Conservation (phyloP, 2,888 invertebrate species). For the Cheilosia vulpina region DNA sequence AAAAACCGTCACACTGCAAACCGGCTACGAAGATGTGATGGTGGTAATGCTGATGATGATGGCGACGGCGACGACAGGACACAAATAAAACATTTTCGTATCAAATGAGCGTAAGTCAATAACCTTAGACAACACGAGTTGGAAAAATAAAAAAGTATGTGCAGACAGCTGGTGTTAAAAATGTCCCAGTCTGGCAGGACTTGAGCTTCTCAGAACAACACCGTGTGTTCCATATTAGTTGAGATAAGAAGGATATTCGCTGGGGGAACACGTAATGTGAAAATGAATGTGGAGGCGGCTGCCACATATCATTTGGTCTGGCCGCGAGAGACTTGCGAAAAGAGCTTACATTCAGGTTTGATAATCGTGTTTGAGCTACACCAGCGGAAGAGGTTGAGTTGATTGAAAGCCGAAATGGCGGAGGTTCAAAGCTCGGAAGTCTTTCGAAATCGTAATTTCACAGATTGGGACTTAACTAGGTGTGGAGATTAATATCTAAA, state of each 20-base stretch:
- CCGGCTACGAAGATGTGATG: conserved; percentile 13
- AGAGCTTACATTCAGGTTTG: no score
- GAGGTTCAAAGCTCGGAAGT: no score
- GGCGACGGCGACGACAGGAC: conserved; percentile 21
- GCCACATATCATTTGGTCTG: no score
- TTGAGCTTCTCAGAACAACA: neutral
- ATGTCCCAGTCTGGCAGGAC: conserved; percentile 6
- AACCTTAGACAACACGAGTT: conserved; percentile 50
- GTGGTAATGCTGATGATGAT: neutral
- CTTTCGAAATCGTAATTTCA: no score
- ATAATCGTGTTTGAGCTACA: no score
- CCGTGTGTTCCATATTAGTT: neutral
- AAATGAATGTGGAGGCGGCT: no score
- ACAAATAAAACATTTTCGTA: conserved; percentile 46
- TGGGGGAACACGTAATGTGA: neutral
- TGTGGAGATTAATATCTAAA: no score
- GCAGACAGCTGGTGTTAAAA: conserved; percentile 45
- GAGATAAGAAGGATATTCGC: neutral
- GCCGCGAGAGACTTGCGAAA: no score
- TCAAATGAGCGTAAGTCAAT: conserved; percentile 59
- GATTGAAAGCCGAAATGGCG: no score
- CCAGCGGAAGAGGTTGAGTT: no score
- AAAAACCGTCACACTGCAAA: conserved; percentile 15
- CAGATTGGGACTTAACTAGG: no score
- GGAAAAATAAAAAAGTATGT: neutral